Evolutionary conservation across 2,113 vertebrate species (phyloP), one percentile per base, ranked within the genome.

Genomic region (Rhinoderma darwinii): DNA sequence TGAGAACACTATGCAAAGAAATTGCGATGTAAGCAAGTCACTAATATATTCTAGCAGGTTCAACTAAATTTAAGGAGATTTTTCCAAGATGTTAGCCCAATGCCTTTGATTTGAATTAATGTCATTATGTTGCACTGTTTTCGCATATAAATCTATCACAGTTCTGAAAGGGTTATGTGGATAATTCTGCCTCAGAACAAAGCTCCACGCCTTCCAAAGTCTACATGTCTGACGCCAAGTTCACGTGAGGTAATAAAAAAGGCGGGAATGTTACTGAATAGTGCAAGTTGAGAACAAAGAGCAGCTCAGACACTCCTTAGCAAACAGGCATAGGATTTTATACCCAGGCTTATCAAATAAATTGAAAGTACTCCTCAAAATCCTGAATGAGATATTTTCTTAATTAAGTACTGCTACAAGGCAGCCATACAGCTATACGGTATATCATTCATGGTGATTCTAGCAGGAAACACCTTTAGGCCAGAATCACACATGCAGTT

Each of bases 271-370:
- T 6, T 50, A 6, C 14, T 32, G 25, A 44, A 50, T 20, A 41
- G 1, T 6, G 47, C 43, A 20, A 44, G 44, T 1, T 17, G 15
- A 51, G 15, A 47, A 41, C 54, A 83, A 54, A 43, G 25, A 50
- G 56, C 63, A 70, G 56, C 50, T 63, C n/a, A 76, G 70, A 30
- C 79, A 72, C 81, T 73, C 47, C 68, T 27, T 22, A 22, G 15
- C 61, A 68, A 32, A 70, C 61, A 56, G 15, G 35, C 80, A 2
- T 8, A 47, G 41, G 18, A 35, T 78, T 72, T 94, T 25, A 72
- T 96, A 99, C 97, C 97, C 97, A 91, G 97, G 95, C 92, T 96
- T 98, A 91, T 99, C 97, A 90, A 98, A 32, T 35, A 9, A 18
- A 35, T 4, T 6, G 66, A 37, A 70, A 30, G n/a, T n/a, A n/a